Evolutionary conservation across 2,113 vertebrate species (phyloP).

Genomic region (Hydrochoerus hydrochaeris): DNA sequence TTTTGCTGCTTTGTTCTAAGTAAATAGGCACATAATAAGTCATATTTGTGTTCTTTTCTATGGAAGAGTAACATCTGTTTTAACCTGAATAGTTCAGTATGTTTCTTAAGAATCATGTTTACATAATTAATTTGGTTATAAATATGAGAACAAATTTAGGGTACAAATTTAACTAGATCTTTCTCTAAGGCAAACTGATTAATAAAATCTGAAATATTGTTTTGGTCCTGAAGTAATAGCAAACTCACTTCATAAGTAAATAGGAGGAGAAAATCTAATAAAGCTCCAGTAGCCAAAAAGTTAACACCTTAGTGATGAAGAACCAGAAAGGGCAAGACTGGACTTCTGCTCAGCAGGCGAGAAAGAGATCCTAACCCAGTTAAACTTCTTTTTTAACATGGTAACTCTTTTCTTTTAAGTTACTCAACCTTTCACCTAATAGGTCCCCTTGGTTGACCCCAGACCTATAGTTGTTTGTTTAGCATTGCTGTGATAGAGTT

Average conservation of each 20-base stretch:
- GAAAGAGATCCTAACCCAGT: slow-evolving; percentile 82
- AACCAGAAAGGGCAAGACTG: slow-evolving; percentile 33
- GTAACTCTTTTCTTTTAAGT: slow-evolving; percentile 89
- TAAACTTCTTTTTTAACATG: slow-evolving; percentile 86
- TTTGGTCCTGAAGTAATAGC: slow-evolving; percentile 67
- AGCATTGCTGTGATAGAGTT: slow-evolving; percentile 84
- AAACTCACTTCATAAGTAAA: slow-evolving; percentile 73
- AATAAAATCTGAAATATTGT: slow-evolving; percentile 71
- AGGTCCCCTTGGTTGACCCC: slow-evolving; percentile 87
- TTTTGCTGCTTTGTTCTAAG: neutral
- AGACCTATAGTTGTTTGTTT: slow-evolving; percentile 90
- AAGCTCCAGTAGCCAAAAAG: slow-evolving; percentile 69
- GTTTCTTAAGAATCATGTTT: slow-evolving; percentile 52
- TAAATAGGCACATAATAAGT: neutral
- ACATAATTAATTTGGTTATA: slow-evolving; percentile 70
- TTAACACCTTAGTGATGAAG: slow-evolving; percentile 75
- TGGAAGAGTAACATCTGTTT: slow-evolving; percentile 68
- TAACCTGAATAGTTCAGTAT: slow-evolving; percentile 56
- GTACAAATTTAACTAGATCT: slow-evolving; percentile 56
- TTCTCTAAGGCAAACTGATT: slow-evolving; percentile 67
- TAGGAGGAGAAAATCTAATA: slow-evolving; percentile 70
- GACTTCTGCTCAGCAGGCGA: slow-evolving; percentile 59
- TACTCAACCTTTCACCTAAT: slow-evolving; percentile 93
- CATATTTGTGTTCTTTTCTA: neutral
- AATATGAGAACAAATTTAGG: slow-evolving; percentile 64